These are phyloP conservation scores for Antigone vipio DNA, from an alignment of 2,113 vertebrate species.

Conservation along the genomic window DNA sequence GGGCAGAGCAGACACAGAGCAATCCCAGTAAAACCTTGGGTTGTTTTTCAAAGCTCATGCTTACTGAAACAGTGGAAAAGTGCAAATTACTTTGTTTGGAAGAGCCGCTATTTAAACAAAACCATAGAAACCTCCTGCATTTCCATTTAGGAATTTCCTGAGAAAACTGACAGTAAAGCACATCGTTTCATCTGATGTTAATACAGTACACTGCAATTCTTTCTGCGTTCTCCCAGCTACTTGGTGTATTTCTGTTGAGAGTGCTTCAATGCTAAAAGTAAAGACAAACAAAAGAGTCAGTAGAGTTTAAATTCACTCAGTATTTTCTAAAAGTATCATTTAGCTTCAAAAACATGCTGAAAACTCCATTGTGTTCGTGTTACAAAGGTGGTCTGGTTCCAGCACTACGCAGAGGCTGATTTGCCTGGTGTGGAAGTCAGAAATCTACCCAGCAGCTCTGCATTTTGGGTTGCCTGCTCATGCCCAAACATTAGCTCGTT, in stretches of 20 bases:
- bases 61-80: neutral
- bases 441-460: neutral
- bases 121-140: neutral
- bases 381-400: neutral
- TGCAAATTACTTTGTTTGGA: neutral
- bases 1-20: neutral
- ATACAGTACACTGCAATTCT: neutral
- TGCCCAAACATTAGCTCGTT: neutral
- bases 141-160: neutral
- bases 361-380: neutral
- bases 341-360: neutral
- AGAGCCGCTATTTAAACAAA: neutral
- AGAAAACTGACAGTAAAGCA: neutral
- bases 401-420: neutral
- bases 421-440: neutral
- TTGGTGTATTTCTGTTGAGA: neutral
- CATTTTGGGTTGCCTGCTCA: neutral
- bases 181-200: neutral
- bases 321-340: neutral
- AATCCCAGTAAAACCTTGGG: neutral
- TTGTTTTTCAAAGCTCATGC: neutral
- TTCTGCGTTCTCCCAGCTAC: neutral
- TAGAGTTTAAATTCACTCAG: neutral
- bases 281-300: neutral
- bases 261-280: neutral